Evolutionary conservation across 2,888 invertebrate genomes (phyloP), one percentile per base, ranked within the genome.

Genomic region (Aleiodes alternator): DNA sequence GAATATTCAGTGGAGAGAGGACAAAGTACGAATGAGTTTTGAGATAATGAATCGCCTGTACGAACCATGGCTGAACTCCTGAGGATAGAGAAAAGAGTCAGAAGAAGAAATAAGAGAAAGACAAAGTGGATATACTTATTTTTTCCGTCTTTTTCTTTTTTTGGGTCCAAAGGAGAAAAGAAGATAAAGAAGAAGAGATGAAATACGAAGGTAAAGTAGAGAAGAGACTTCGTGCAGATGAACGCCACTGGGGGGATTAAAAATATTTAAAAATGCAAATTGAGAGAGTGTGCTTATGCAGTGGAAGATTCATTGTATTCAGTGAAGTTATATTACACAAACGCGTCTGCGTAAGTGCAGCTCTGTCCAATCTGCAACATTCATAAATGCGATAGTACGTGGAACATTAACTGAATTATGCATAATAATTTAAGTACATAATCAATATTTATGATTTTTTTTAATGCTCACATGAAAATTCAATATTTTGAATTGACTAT

Each of bases 251-350:
- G 14, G 61, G 69, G 76, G 78, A 77, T 76, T 78, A 76, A 78
- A 78, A 74, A 74, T 75, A 64, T 78, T 78, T 76, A 71, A 78
- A 75, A 78, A 77, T 80, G 77, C 77, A 80, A 78, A 80, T 78
- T 74, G 72, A 77, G 53, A 2, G 51, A 51, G 61, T 68, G 48
- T 50, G 51, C 68, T 75, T 55, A 55, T 68, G 66, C 64, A 31
- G 64, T 43, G 23, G 3, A 29, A 69, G 73, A 77, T 73, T 77
- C 77, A 77, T 75, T 77, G 38, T 70, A 71, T 64, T 38, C 34
- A 31, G 53, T 48, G 23, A 68, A 59, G 56, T 72, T 72, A 57
- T 71, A 57, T 71, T 59, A 23, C 59, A 48, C 8, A 16, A 14
- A 48, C 53, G 56, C 29, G 43, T 16, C 29, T 71, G 71, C 56